Conservation (phyloP, 2,888 invertebrate species). For the Unio delphinus region DNA sequence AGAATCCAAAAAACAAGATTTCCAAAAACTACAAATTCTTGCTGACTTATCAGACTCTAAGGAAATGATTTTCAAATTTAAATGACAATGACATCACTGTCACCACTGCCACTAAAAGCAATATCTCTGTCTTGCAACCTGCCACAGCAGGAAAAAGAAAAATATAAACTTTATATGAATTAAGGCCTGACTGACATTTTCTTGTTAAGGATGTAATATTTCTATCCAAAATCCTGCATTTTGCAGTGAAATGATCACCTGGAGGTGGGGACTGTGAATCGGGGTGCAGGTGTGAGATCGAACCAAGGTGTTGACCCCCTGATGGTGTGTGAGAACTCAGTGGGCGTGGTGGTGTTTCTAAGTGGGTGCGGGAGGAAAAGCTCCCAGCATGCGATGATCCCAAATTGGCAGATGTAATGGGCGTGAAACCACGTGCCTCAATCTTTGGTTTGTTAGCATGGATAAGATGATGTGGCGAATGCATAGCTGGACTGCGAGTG, state of each 20-base stretch:
- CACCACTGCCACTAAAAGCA: no score
- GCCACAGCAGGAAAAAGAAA: no score
- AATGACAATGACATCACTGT: no score
- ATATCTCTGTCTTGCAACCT: no score
- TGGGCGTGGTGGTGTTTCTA: slow-evolving; percentile 65
- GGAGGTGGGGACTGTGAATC: slow-evolving; percentile 32
- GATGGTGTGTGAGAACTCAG: slow-evolving; percentile 60
- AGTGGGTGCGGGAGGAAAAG: slow-evolving; percentile 36
- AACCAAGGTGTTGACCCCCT: slow-evolving; percentile 38
- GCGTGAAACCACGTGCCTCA: slow-evolving; percentile 45
- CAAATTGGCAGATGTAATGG: slow-evolving; percentile 38
- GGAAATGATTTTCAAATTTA: no score
- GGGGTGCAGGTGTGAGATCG: slow-evolving; percentile 36
- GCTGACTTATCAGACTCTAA: no score
- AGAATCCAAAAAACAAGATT: no score
- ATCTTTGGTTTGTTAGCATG: slow-evolving; percentile 58
- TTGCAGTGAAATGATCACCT: slow-evolving; percentile 14
- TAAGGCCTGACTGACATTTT: no score
- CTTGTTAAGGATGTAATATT: no score
- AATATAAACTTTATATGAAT: no score
- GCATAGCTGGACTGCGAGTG: slow-evolving; percentile 59
- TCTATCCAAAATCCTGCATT: no score
- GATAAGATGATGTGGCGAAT: slow-evolving; percentile 67
- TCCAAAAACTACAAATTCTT: no score
- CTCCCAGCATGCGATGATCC: slow-evolving; percentile 27